Conservation (phyloP, 2,797 vertebrate species). For the Vultur gryphus region DNA sequence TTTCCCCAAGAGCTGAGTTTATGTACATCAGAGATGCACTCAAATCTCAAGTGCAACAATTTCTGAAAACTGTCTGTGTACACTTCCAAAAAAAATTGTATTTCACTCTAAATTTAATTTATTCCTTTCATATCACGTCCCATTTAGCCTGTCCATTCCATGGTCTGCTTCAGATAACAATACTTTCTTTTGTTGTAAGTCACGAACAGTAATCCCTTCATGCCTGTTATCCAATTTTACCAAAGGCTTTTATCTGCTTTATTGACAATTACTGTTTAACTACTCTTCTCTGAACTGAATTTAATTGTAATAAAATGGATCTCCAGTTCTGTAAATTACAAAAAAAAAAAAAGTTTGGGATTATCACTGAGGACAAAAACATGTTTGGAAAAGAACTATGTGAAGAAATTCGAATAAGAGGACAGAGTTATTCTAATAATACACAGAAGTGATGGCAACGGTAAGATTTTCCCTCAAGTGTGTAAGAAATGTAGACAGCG, state of each 20-base stretch:
- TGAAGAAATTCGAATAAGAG: not conserved
- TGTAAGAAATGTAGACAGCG: not conserved
- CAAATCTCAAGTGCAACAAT: not conserved
- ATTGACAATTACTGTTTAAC: slow-evolving; percentile 28
- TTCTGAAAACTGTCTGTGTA: not conserved
- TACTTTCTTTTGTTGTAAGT: slow-evolving; percentile 13
- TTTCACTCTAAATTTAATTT: not conserved
- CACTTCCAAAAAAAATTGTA: not conserved
- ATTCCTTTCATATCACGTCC: not conserved
- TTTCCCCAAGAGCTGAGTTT: not conserved
- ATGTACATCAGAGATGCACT: not conserved
- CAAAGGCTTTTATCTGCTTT: slow-evolving; percentile 23
- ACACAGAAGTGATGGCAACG: not conserved
- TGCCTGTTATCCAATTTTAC: slow-evolving; percentile 35
- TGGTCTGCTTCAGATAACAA: not conserved
- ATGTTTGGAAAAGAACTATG: not conserved
- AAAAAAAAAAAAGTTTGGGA: not conserved
- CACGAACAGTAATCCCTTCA: slow-evolving; percentile 33
- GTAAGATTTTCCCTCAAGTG: not conserved
- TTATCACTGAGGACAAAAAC: not conserved
- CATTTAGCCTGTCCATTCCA: not conserved
- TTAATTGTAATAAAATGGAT: not conserved
- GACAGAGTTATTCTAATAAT: not conserved
- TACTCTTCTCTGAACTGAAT: not conserved
- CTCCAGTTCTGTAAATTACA: not conserved